phyloP scores from a whole-genome alignment of 2,797 vertebrate genomes.

The Pangasius larnaudii region DNA sequence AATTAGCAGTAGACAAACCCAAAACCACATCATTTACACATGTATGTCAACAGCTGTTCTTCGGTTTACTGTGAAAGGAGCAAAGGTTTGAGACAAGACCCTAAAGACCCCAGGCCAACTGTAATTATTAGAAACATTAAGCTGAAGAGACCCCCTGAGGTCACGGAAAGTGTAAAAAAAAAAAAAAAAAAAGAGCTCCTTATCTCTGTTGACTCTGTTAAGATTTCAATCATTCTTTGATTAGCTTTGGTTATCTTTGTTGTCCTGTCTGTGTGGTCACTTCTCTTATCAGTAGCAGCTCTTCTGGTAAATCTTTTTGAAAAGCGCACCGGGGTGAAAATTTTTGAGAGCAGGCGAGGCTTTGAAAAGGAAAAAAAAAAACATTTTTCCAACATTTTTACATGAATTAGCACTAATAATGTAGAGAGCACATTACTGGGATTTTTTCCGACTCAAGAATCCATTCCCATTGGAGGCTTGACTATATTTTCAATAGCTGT shows the following conservation, averaged over 20 bases:
- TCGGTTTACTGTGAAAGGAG: conserved; percentile 27
- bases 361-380: not conserved
- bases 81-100: conserved; percentile 27
- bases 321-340: not conserved
- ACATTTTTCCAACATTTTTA: not conserved
- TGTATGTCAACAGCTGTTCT: conserved; percentile 50
- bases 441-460: not conserved
- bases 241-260: not conserved
- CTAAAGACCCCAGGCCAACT: conserved; percentile 23
- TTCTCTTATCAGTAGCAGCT: conserved; percentile 11
- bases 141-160: conserved; percentile 30
- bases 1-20: conserved; percentile 44
- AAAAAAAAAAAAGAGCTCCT: not conserved
- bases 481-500: conserved; percentile 6
- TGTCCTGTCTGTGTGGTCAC: not conserved
- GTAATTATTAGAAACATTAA: conserved; percentile 49
- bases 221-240: not conserved
- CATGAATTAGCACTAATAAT: not conserved
- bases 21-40: conserved; percentile 45
- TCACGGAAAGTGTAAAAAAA: conserved; percentile 40
- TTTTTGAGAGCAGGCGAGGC: not conserved
- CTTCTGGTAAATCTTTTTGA: not conserved
- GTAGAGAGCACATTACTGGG: not conserved
- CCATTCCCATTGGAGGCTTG: not conserved
- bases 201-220: conserved; percentile 18